These are phyloP conservation scores for Paracentrotus lividus DNA, from an alignment of 53 echinoderm and acorn worm species.

Conservation along the genomic window DNA sequence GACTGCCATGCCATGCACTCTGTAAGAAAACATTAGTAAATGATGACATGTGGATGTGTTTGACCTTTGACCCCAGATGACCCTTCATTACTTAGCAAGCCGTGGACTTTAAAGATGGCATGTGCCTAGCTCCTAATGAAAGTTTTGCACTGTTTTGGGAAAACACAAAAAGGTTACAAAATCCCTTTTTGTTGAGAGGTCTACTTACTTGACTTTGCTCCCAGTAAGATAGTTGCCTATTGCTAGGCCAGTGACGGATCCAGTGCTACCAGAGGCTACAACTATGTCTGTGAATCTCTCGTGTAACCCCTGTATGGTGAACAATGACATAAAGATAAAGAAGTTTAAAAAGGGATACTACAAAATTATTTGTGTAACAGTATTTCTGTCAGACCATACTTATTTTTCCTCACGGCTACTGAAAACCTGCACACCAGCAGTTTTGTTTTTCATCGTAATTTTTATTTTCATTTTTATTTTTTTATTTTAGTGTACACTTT, in stretches of 20 bases:
- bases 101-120: conserved; percentile 52
- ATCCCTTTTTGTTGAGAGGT: too few relatives aligned
- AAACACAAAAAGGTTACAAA: too few relatives aligned
- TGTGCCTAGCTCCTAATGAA: conserved; percentile 74
- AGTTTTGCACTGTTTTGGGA: too few relatives aligned
- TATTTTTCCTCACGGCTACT: too few relatives aligned
- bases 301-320: conserved; percentile 71
- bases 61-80: conserved; percentile 34
- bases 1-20: conserved; percentile 89
- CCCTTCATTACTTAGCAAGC: too few relatives aligned
- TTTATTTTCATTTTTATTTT: too few relatives aligned
- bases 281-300: conserved; percentile 84
- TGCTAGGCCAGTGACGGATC: conserved; percentile 80
- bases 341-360: not conserved
- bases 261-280: conserved; percentile 79
- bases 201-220: conserved; percentile 81
- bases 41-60: not conserved
- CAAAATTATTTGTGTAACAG: too few relatives aligned
- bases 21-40: conserved; percentile 33
- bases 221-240: conserved; percentile 88
- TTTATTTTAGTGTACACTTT: too few relatives aligned
- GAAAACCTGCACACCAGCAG: too few relatives aligned
- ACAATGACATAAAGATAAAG: not conserved
- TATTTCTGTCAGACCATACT: too few relatives aligned
- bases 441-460: too few relatives aligned